Percentiles rank a stretch among this genome's conserved stretches.
phyloP scores from a whole-genome alignment of 2,797 vertebrate species.

The Mus spretus region DNA sequence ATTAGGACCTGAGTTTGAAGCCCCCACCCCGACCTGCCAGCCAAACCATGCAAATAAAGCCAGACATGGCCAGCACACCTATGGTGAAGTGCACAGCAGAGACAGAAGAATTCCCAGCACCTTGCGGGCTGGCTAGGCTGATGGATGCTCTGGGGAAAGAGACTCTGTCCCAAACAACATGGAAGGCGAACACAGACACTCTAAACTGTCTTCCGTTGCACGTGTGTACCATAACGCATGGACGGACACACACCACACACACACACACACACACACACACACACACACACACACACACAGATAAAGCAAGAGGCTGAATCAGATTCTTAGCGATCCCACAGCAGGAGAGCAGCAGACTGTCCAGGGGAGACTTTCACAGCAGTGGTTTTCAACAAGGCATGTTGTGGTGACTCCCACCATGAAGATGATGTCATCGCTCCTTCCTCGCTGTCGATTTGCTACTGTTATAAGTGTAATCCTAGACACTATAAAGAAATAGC shows the following conservation, averaged over 20 bases:
- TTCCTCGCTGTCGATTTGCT: neutral
- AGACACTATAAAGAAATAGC: neutral
- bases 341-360: neutral
- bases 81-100: too few relatives aligned
- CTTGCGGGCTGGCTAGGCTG: too few relatives aligned
- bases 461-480: neutral
- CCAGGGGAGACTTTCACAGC: neutral
- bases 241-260: too few relatives aligned
- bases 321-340: constrained; percentile 19
- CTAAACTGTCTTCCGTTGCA: neutral
- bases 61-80: neutral
- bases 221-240: neutral
- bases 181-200: neutral
- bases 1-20: neutral
- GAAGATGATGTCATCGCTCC: too few relatives aligned
- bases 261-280: too few relatives aligned
- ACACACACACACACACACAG: too few relatives aligned
- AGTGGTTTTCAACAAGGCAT: too few relatives aligned
- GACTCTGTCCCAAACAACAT: neutral
- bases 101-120: neutral
- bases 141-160: neutral
- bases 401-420: neutral
- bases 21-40: too few relatives aligned
- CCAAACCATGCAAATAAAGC: neutral
- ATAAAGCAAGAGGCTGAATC: neutral